phyloP scores from a whole-genome alignment of 92 coral and sea anemone genomes.

The Zoanthus gigantus region DNA sequence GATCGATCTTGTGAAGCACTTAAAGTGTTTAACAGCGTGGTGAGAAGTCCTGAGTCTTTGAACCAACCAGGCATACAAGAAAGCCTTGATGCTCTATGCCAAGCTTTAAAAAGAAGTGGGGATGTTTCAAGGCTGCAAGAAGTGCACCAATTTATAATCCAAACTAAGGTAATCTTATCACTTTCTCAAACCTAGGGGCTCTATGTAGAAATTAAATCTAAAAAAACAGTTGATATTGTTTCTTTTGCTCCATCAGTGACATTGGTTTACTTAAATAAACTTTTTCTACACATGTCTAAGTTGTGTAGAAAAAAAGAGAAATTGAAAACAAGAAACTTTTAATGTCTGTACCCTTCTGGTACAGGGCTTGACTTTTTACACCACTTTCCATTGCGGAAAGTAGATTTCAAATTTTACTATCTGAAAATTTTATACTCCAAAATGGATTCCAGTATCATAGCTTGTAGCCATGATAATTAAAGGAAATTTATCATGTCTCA shows the following conservation, averaged over 20 bases:
- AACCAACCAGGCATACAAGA: background rate
- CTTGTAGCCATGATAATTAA: conserved; percentile 40
- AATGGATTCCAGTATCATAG: conserved; percentile 49
- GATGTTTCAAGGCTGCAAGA: conserved; percentile 19
- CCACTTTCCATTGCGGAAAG: no score
- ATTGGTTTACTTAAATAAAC: no score
- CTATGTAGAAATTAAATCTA: no score
- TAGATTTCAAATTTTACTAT: background rate
- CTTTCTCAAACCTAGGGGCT: no score
- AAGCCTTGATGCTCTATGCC: conserved; percentile 8
- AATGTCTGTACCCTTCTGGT: no score
- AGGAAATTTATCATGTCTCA: conserved; percentile 38
- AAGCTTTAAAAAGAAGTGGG: conserved; percentile 13
- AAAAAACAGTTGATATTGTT: no score
- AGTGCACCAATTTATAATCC: background rate
- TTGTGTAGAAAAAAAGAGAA: no score
- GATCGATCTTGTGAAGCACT: background rate
- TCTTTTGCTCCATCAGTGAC: no score
- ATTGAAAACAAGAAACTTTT: no score
- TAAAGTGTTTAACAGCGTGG: conserved; percentile 15
- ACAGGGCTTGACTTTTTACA: no score
- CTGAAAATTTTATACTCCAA: conserved; percentile 55
- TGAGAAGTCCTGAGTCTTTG: conserved; percentile 6
- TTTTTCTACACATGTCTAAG: no score
- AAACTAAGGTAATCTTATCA: conserved; percentile 7